phyloP scores from a whole-genome alignment of 2,113 vertebrate genomes.

The Galemys pyrenaicus region DNA sequence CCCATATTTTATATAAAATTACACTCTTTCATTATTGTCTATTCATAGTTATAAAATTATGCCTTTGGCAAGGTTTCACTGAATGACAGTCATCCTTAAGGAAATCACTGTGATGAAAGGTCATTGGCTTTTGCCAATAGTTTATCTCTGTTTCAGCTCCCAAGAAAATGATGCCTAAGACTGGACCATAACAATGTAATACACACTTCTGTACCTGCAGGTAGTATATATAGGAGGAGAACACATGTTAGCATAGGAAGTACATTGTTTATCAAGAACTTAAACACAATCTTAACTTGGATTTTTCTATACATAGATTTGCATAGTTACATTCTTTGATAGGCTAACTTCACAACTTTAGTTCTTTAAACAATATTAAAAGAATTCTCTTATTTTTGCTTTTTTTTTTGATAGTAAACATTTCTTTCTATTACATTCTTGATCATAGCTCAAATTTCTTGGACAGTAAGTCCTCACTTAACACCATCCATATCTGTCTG shows the following conservation, averaged over 20 bases:
- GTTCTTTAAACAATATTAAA: not conserved
- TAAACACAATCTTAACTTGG: not conserved
- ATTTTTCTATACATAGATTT: not conserved
- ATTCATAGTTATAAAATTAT: not conserved
- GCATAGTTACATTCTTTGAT: not conserved
- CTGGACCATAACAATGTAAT: not conserved
- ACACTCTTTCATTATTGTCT: constrained; percentile 22
- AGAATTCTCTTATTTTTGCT: not conserved
- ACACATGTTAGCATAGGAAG: not conserved
- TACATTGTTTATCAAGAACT: not conserved
- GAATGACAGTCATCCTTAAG: not conserved
- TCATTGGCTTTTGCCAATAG: not conserved
- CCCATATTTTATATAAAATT: not conserved
- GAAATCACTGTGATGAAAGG: not conserved
- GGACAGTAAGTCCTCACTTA: not conserved
- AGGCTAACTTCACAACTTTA: not conserved
- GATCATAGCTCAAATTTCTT: not conserved
- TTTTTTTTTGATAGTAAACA: not conserved
- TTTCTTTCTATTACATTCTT: not conserved
- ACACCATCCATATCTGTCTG: not conserved
- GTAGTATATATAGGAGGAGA: not conserved
- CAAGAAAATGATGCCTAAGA: not conserved
- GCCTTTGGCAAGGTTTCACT: not conserved
- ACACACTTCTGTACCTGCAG: not conserved
- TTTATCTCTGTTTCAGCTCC: not conserved